Conservation (phyloP, 37 sponge, comb jelly and placozoan genomes). For the Bolinopsis microptera region DNA sequence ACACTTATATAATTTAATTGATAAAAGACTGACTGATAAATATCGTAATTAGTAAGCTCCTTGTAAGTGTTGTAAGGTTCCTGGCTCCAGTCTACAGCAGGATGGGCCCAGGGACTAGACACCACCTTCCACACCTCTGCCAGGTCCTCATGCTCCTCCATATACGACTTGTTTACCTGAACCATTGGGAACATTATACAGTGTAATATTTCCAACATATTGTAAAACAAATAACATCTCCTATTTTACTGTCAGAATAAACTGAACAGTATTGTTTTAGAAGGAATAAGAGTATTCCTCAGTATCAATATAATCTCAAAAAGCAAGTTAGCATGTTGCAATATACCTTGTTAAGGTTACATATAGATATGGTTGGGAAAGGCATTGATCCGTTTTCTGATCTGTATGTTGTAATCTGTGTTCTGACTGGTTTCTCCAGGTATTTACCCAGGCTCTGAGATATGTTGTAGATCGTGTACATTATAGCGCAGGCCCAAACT, state of each 20-base stretch:
- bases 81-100: not conserved
- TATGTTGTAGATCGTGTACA: constrained; percentile 42
- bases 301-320: too few relatives aligned
- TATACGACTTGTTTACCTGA: not conserved
- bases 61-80: not conserved
- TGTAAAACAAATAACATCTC: too few relatives aligned
- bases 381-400: constrained; percentile 7
- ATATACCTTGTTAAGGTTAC: constrained; percentile 2
- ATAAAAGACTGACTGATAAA: not conserved
- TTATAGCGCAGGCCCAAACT: constrained; percentile 18
- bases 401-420: not conserved
- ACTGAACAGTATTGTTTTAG: too few relatives aligned
- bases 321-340: too few relatives aligned
- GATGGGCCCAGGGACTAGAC: not conserved
- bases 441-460: constrained; percentile 16
- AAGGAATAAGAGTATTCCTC: too few relatives aligned
- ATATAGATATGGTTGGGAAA: constrained; percentile 18
- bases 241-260: too few relatives aligned
- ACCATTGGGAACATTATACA: too few relatives aligned
- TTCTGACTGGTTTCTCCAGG: not conserved
- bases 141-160: not conserved
- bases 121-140: not conserved
- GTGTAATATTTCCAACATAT: too few relatives aligned
- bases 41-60: not conserved
- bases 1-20: too few relatives aligned